Evolutionary conservation across 2,888 invertebrate species (phyloP).

Genomic region (Baccha elongata): DNA sequence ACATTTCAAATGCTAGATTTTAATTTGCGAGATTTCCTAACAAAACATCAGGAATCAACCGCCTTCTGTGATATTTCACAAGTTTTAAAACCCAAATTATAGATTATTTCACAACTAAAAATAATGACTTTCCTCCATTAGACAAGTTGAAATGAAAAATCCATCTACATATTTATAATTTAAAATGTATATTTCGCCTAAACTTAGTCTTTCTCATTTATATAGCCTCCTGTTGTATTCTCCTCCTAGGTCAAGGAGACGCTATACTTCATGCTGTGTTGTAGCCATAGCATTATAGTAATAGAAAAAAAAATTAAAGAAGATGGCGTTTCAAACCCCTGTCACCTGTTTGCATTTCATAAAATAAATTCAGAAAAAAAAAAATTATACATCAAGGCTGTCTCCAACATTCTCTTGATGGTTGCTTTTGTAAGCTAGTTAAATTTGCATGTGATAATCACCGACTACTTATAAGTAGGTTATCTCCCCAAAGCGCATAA

Average conservation of each 20-base stretch:
- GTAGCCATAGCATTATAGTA: conserved; percentile 29
- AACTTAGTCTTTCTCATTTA: conserved; percentile 14
- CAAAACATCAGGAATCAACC: no score
- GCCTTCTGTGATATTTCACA: no score
- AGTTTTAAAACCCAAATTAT: no score
- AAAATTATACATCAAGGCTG: conserved; percentile 55
- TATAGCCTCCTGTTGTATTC: conserved; percentile 8
- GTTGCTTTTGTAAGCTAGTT: conserved; percentile 69
- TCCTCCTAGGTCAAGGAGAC: conserved; percentile 68
- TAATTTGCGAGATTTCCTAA: no score
- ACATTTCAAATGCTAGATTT: no score
- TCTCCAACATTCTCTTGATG: conserved; percentile 43
- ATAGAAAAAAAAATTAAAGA: conserved; percentile 1
- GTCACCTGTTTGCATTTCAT: conserved; percentile 68
- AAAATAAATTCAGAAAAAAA: conserved; percentile 31
- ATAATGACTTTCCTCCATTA: background rate
- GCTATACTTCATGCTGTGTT: background rate
- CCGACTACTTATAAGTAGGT: conserved; percentile 70
- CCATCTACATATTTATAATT: background rate
- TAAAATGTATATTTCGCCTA: conserved; percentile 4
- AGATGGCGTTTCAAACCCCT: conserved; percentile 31
- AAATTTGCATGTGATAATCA: conserved; percentile 73
- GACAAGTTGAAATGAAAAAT: background rate
- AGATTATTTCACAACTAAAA: no score
- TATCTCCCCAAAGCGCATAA: conserved; percentile 66